Base-by-base conservation (phyloP, 2,113 vertebrate species). In the Albula goreensis region DNA sequence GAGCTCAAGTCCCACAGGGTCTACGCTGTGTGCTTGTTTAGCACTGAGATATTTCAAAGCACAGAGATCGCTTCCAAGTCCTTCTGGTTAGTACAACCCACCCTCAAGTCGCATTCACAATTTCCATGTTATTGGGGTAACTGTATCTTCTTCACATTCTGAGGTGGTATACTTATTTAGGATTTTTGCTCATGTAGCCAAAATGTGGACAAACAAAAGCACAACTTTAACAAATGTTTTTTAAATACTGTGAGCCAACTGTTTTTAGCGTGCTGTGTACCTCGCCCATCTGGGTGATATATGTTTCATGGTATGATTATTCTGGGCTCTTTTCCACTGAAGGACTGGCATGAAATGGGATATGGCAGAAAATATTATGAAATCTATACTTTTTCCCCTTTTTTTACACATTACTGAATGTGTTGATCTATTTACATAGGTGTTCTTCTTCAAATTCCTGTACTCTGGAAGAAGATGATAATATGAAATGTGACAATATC, bases 1-100 rank as follows among this genome's bases (percentile, higher is more conserved):
- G 31, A 70, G 83, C 84, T 81, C 78, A 79, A 83, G 63, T 90
- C 91, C 90, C 89, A 86, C 48, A 85, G 88, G 89, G 83, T 86
- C 49, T 78, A 57, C 53, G 70, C 66, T 49, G 50, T n/a, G 49
- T 63, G 60, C 70, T 82, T 83, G 83, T 88, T 89, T 88, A 89
- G 83, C 78, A 48, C 60, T 74, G n/a, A 79, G 51, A 88, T 86
- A 82, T 89, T 88, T 90, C 81, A 87, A 87, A 88, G 80, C 12
- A 57, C 31, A 63, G n/a, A 31, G 19, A 50, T 13, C 8, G 25
- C 51, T 83, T 48, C 78, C 81, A 77, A 41, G 52, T 52, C 85
- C 49, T 63, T 82, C 53, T n/a, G 13, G 66, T 66, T 6, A 50
- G 22, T 80, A 8, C 80, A 56, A 50, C 4, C 0, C 15, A 81